Conservation (phyloP, 2,113 vertebrate genomes). For the Trachemys scripta region DNA sequence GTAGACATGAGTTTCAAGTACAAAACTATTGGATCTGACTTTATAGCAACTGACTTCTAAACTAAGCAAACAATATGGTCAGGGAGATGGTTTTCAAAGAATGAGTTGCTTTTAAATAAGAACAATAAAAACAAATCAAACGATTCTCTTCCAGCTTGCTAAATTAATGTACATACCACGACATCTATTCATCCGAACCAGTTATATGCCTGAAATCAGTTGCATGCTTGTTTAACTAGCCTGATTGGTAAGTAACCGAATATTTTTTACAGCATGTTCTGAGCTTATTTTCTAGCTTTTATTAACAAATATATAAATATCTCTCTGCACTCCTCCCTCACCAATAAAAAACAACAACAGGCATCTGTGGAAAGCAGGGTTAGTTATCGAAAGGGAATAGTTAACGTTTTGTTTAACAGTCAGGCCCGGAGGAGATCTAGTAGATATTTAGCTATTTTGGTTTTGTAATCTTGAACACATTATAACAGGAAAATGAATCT, state of each 20-base stretch:
- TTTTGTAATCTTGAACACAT: constrained; percentile 44
- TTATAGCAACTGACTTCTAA: background rate
- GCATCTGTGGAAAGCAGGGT: constrained; percentile 67
- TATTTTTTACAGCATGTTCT: constrained; percentile 79
- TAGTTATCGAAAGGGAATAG: constrained; percentile 73
- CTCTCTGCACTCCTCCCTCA: constrained; percentile 60
- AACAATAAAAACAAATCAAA: background rate
- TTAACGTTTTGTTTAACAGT: constrained; percentile 72
- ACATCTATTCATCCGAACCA: constrained; percentile 1
- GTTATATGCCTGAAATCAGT: background rate
- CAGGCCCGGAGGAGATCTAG: constrained; percentile 59
- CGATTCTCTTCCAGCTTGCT: constrained; percentile 38
- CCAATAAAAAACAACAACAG: constrained; percentile 37
- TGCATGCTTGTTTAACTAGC: constrained; percentile 43
- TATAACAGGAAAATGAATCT: constrained; percentile 47
- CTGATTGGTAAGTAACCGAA: constrained; percentile 81
- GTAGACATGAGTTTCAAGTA: accelerated
- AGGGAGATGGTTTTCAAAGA: background rate
- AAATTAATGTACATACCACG: constrained; percentile 4
- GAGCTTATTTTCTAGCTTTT: constrained; percentile 78
- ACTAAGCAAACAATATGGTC: background rate
- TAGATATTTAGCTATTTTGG: constrained; percentile 63
- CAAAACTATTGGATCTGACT: background rate
- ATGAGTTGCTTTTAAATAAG: background rate
- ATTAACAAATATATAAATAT: constrained; percentile 75